Evolutionary conservation across 2,888 invertebrate species (phyloP).

Genomic region (Drosophila silvestris): DNA sequence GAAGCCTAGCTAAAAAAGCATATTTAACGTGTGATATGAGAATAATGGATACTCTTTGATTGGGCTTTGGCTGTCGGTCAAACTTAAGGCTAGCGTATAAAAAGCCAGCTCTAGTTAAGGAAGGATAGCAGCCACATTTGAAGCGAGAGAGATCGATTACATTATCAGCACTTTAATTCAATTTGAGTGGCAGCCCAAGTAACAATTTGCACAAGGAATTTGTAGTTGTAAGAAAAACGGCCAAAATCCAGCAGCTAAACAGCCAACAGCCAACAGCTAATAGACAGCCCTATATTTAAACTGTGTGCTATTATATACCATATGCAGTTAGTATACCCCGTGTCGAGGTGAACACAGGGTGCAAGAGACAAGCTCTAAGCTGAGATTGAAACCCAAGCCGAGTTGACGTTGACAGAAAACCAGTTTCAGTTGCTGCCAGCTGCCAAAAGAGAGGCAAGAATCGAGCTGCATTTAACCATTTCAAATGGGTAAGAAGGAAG

Average conservation of each 20-base stretch:
- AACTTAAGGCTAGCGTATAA: background rate
- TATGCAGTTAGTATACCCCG: background rate
- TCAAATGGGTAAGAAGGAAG: background rate
- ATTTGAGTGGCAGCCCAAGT: background rate
- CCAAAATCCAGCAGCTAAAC: background rate
- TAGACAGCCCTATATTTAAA: background rate
- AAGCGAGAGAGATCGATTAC: background rate
- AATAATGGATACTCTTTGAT: conserved; percentile 12
- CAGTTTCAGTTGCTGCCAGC: conserved; percentile 18
- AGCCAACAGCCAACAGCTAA: background rate
- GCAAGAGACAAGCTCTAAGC: conserved; percentile 15
- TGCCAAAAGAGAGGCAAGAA: conserved; percentile 2
- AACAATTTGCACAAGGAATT: background rate
- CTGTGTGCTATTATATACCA: background rate
- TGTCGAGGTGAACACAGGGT: conserved; percentile 6
- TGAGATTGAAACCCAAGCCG: conserved; percentile 5
- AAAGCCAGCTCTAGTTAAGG: background rate
- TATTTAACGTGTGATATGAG: background rate
- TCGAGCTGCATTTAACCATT: background rate
- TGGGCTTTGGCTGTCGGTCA: conserved; percentile 4
- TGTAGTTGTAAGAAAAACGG: background rate
- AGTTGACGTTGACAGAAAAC: conserved; percentile 17
- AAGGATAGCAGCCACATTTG: background rate
- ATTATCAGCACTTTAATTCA: background rate
- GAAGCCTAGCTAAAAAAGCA: conserved; percentile 24